phyloP scores from a whole-genome alignment of 2,797 vertebrate genomes.

The Acipenser ruthenus region DNA sequence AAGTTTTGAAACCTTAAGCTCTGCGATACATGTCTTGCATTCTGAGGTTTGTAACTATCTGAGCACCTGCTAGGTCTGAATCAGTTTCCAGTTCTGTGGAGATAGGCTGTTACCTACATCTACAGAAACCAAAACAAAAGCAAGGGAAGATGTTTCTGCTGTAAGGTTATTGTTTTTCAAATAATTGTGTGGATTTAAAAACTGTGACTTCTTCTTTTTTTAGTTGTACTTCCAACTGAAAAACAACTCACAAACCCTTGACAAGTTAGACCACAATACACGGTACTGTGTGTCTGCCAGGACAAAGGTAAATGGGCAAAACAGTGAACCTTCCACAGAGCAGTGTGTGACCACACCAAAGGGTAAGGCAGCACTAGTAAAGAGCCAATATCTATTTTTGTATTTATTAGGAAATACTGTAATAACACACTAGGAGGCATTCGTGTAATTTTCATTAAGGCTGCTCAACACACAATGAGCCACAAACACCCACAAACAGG shows the following conservation, averaged over 20 bases:
- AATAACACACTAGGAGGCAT: too few species aligned
- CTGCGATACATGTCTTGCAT: too few species aligned
- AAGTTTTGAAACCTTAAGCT: too few species aligned
- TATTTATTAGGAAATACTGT: neutral
- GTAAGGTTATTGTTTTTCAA: neutral
- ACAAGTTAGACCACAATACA: constrained; percentile 19
- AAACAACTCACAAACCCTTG: constrained; percentile 11
- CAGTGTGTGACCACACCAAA: constrained; percentile 20
- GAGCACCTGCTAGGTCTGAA: too few species aligned
- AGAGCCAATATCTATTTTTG: neutral
- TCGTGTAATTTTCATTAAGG: too few species aligned
- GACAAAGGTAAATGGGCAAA: neutral
- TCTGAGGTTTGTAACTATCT: too few species aligned
- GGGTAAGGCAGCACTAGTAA: constrained; percentile 15
- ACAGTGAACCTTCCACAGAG: constrained; percentile 4
- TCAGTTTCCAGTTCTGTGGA: too few species aligned
- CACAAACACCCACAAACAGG: too few species aligned
- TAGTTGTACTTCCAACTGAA: constrained; percentile 2
- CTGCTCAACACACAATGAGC: too few species aligned
- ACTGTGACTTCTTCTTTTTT: neutral
- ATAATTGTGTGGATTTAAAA: neutral
- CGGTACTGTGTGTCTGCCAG: constrained; percentile 23
- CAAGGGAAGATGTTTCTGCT: too few species aligned
- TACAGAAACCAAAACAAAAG: too few species aligned
- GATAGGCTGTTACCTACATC: too few species aligned